Evolutionary conservation across 2,113 vertebrate genomes (phyloP), one percentile per base, ranked within the genome.

Genomic region (Synodontis membranacea): DNA sequence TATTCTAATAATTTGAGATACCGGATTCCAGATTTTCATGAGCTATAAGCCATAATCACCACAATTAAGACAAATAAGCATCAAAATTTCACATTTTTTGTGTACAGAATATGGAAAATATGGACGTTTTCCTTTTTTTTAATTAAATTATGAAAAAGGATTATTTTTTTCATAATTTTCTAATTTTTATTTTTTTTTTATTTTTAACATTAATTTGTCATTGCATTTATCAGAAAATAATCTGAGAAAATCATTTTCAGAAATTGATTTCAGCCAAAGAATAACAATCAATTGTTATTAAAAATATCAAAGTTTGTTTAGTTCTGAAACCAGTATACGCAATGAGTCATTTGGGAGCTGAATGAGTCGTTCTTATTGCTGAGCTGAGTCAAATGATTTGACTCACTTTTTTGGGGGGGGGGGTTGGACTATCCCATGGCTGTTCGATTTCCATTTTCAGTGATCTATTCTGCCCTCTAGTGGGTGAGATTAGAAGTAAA

Each of bases 381-480:
- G 39, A 74, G 23, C 70, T 14, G 19, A 74, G 25, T 75, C 42
- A 48, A 48, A 75, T n/a, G 25, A 46, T 0, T 75, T n/a, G 4
- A 46, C 70, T 74, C 70, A 25, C 70, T 28, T 37, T 74, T 39
- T n/a, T n/a, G n/a, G n/a, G n/a, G n/a, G n/a, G n/a, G n/a, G n/a
- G n/a, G n/a, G n/a, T n/a, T n/a, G n/a, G n/a, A n/a, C n/a, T n/a
- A n/a, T n/a, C 11, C 23, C 23, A 44, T 28, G 9, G 17, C 21
- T n/a, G 1, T 15, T 50, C 11, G 25, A 25, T 85, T 48, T 60
- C 6, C 8, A n/a, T 58, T 46, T 12, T 21, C 4, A 58, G 12
- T 64, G 19, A n/a, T 50, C 82, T 56, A 3, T 8, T 52, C 70
- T 87, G 86, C 83, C 68, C 88, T 83, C 88, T 85, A 64, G 83